These are phyloP conservation scores for Chaetogeoica ovagalla DNA, from an alignment of 2,888 invertebrate genomes.

Conservation along the genomic window DNA sequence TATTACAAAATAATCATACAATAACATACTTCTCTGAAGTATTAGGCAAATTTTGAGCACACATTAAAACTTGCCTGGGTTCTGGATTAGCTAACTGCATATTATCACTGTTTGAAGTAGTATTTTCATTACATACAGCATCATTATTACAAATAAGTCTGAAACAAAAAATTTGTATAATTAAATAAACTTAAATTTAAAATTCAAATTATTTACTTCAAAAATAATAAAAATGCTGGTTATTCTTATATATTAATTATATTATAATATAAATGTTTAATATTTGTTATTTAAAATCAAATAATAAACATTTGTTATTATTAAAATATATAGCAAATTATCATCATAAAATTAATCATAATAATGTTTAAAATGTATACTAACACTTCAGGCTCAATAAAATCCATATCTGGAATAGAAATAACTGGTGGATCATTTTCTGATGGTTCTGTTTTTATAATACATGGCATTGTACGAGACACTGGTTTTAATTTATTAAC, in stretches of 20 bases:
- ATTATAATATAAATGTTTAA: not conserved
- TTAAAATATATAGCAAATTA: not conserved
- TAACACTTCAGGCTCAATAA: conserved; percentile 26
- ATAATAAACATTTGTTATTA: too few relatives aligned
- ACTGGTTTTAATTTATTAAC: not conserved
- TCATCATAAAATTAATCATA: not conserved
- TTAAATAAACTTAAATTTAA: too few relatives aligned
- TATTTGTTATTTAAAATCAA: too few relatives aligned
- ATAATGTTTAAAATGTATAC: conserved; percentile 13
- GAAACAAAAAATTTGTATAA: not conserved
- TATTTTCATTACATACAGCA: conserved; percentile 6
- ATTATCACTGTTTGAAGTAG: conserved; percentile 23
- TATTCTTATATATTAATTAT: not conserved
- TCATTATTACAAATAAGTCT: conserved; percentile 17
- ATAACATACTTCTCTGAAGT: conserved; percentile 24
- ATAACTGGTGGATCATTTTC: conserved; percentile 40
- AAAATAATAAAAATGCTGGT: not conserved
- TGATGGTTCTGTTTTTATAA: conserved; percentile 30
- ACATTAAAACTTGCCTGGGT: conserved; percentile 38
- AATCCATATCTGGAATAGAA: conserved; percentile 36
- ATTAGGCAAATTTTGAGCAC: conserved; percentile 19
- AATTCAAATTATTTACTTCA: not conserved
- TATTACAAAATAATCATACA: not conserved
- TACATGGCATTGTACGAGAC: not conserved
- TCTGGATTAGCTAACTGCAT: conserved; percentile 45